Evolutionary conservation across 1,140 invertebrate species (phyloP), one percentile per base, ranked within the genome.

Genomic region (Xylocopa sonorina): DNA sequence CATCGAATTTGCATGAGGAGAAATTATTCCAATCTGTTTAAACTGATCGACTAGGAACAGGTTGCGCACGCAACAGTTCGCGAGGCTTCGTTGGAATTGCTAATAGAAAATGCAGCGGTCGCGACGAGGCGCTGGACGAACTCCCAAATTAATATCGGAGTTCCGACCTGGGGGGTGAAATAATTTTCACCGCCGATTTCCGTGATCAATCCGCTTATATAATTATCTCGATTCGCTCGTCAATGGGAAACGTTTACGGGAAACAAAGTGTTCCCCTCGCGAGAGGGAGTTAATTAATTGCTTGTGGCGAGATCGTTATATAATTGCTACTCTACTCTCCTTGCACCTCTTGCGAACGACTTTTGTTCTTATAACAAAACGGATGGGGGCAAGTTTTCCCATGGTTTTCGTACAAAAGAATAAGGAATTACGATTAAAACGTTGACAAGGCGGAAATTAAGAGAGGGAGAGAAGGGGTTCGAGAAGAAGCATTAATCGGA

Each of bases 371-470:
- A n/a, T n/a, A n/a, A n/a, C 43, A 58, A 83, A 84, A 68, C 34
- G 43, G 43, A 55, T 55, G 60, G 79, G 72, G 78, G 83, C 67
- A 85, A 85, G 32, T 82, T 86, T 79, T 43, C n/a, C 32, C n/a
- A 68, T 46, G 68, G 62, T 76, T 53, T 57, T 16, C 46, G 48
- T 27, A 75, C n/a, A 32, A 38, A 21, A 71, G 78, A 85, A 85
- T 74, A 85, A 86, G 79, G 79, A 85, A 82, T 85, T 85, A 75
- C 55, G 32, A 82, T 82, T 77, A 71, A 67, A 76, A 60, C 34
- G 51, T 14, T 43, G 46, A 43, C 21, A n/a, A 67, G 38, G 27
- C 7, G 16, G 32, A 62, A 21, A 24, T 9, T 27, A 51, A 41
- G 32, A 24, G 27, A 46, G 21, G 7, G 16, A 16, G 53, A 74